These are phyloP conservation scores for Actenoides hombroni DNA, from an alignment of 2,113 vertebrate species.

Conservation along the genomic window DNA sequence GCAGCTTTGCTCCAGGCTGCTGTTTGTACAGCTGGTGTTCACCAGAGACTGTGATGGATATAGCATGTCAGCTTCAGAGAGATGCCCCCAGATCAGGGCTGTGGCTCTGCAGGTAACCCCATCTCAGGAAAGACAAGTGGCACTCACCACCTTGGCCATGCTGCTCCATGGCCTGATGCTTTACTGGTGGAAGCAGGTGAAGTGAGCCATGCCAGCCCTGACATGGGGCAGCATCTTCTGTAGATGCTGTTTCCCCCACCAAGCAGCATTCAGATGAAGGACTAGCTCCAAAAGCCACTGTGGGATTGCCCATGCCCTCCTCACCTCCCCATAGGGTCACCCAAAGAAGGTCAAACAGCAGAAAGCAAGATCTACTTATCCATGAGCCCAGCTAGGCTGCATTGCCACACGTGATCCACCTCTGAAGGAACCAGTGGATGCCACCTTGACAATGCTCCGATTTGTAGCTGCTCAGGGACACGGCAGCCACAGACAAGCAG, in stretches of 20 bases:
- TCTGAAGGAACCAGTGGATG: neutral
- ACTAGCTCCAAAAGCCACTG: neutral
- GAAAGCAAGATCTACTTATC: neutral
- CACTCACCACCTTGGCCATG: fast-evolving
- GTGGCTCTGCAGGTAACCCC: neutral
- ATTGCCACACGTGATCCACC: fast-evolving
- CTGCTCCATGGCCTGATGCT: neutral
- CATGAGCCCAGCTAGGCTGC: too few species aligned
- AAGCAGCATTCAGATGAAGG: neutral
- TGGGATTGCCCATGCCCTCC: fast-evolving
- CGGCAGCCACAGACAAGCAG: fast-evolving
- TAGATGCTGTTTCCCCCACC: neutral
- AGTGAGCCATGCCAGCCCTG: neutral
- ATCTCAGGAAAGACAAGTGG: neutral
- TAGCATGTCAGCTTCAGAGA: neutral
- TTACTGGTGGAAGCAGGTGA: neutral
- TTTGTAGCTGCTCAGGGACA: fast-evolving
- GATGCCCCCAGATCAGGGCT: neutral
- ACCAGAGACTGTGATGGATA: neutral
- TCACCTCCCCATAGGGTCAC: neutral
- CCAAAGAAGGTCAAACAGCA: neutral
- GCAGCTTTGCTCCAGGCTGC: neutral
- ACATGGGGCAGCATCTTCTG: neutral
- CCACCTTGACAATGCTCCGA: neutral
- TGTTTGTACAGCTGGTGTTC: slow-evolving; percentile 19